Conservation (phyloP, 2,888 invertebrate genomes). For the Sphinx pinastri region DNA sequence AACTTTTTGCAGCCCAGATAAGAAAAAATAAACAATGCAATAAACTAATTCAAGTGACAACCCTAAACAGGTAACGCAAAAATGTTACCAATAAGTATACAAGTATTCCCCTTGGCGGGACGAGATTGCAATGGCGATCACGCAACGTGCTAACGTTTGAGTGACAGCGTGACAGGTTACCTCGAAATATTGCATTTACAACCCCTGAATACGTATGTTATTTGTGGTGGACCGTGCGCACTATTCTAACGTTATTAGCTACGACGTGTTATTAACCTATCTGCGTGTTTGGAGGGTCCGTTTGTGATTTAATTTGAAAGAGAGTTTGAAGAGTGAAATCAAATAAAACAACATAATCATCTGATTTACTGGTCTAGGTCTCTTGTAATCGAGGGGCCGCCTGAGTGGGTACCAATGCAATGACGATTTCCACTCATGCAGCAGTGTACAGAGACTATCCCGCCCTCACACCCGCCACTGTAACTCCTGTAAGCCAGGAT, state of each 20-base stretch:
- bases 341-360: too few relatives aligned
- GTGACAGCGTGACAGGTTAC: constrained; percentile 60
- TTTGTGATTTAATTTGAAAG: neutral
- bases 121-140: constrained; percentile 65
- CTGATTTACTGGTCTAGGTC: too few relatives aligned
- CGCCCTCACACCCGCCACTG: too few relatives aligned
- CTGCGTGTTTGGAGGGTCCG: neutral
- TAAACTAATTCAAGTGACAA: neutral
- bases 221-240: constrained; percentile 9
- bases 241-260: constrained; percentile 17
- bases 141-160: constrained; percentile 57
- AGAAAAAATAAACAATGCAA: neutral
- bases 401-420: too few relatives aligned
- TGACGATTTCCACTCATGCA: too few relatives aligned
- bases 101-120: constrained; percentile 23
- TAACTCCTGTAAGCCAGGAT: too few relatives aligned
- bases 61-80: constrained; percentile 9
- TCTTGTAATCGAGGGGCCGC: too few relatives aligned
- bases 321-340: too few relatives aligned
- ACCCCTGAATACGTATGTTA: constrained; percentile 39
- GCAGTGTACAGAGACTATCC: too few relatives aligned
- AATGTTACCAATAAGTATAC: constrained; percentile 12
- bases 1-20: neutral
- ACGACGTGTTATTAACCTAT: constrained; percentile 14
- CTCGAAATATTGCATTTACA: constrained; percentile 58